These are phyloP conservation scores for Python bivittatus DNA, from an alignment of 2,113 vertebrate genomes.

Conservation along the genomic window DNA sequence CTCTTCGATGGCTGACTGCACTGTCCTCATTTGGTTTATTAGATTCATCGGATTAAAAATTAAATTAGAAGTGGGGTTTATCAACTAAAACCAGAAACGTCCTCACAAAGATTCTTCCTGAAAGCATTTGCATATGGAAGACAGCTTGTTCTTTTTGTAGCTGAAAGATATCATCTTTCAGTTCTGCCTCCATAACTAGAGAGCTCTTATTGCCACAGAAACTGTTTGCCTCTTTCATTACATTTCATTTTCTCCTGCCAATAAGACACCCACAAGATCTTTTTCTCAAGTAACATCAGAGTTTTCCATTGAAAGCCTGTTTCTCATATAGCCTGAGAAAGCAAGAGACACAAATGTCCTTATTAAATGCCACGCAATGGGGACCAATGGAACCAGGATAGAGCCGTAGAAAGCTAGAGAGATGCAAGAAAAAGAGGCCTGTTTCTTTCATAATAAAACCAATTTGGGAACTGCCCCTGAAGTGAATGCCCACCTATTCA, in stretches of 20 bases:
- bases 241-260: slow-evolving; percentile 30
- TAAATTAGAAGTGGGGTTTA: neutral
- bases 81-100: neutral
- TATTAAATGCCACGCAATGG: slow-evolving; percentile 57
- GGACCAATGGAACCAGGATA: slow-evolving; percentile 55
- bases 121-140: neutral
- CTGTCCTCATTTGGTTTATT: neutral
- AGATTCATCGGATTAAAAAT: neutral
- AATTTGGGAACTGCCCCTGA: slow-evolving; percentile 53
- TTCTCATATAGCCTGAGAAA: slow-evolving; percentile 52
- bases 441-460: slow-evolving; percentile 67
- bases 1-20: neutral
- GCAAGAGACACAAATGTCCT: slow-evolving; percentile 52
- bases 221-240: neutral
- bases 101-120: neutral
- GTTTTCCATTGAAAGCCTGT: slow-evolving; percentile 39
- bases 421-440: slow-evolving; percentile 32
- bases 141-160: neutral
- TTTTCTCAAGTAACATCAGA: slow-evolving; percentile 49
- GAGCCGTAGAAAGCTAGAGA: slow-evolving; percentile 24
- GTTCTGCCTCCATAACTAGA: neutral
- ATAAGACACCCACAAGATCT: slow-evolving; percentile 33
- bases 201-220: neutral
- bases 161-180: neutral
- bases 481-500: slow-evolving; percentile 39